Base-by-base conservation (phyloP, 1,140 invertebrate species). In the Drosophila neocordata region DNA sequence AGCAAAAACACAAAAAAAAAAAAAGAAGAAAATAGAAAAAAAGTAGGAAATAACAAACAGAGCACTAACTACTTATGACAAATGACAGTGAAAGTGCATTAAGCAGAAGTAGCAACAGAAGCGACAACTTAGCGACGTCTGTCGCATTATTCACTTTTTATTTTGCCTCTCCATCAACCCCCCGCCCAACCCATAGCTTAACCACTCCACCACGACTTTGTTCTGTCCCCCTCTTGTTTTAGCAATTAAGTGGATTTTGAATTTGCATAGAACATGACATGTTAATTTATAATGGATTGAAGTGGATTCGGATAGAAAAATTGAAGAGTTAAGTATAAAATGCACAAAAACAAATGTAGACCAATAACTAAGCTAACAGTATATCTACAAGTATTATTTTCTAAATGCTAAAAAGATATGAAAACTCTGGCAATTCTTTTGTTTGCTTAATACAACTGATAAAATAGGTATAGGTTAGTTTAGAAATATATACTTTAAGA, bases 71-170 rank as follows among this genome's bases (percentile, higher is more conserved):
- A 81, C 73, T 81, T 81, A 77, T 81, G 73, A 81, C 73, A 81
- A 81, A 77, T 73, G 79, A 81, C 79, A 82, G 79, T 81, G 79
- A 81, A 81, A 82, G 79, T 81, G 79, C 79, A 81, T 81, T 81
- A 81, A 81, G 79, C 31, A 64, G 55, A 48, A 65, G 59, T 53
- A 56, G 38, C 63, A 64, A 65, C 75, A 68, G 68, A 64, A 68
- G 63, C 34, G 74, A 59, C 74, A 51, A 20, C 56, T 12, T 37
- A 38, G 55, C 38, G 13, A 15, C 52, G 78, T 69, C 69, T 81
- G 41, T 62, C 58, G 61, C 31, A 77, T 65, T 77, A 69, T 77
- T 77, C 63, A 62, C 52, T 62, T 81, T 77, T 77, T 65, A 52
- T 77, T 75, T 72, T 31, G 11, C 35, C 41, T 11, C 27, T 20